Evolutionary conservation across 2,888 invertebrate species (phyloP), one percentile per base, ranked within the genome.

Genomic region (Rotaria socialis): DNA sequence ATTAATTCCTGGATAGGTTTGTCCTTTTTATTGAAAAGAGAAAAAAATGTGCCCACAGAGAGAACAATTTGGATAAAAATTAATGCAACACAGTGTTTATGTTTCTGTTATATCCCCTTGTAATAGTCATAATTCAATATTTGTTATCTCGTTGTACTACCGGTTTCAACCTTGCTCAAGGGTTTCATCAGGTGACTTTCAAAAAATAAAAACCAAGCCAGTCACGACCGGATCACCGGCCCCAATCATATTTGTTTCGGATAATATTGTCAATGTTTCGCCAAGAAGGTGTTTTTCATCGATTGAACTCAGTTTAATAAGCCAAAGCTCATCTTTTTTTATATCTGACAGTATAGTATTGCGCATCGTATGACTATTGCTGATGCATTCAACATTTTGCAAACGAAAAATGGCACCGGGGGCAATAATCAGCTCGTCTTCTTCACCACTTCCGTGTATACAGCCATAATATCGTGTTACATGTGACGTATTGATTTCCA

Each of bases 81-180:
- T 35, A 35, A 35, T 35, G 35, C 35, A 35, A 35, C 35, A 35
- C 11, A 11, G 11, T 47, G 47, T 47, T 11, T 47, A 47, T 47
- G 4, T 47, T 47, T 47, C 11, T 47, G 11, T 11, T 47, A 7
- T 11, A 47, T 11, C 47, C 7, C 11, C 47, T 47, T 11, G 7
- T 4, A 47, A 47, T 47, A 47, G 11, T 11, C 11, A 47, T 47
- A 7, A 47, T 47, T 47, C 47, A 47, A 47, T 47, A 47, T 47
- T 47, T 47, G 7, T 47, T 47, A 11, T 47, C 11, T 47, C 47
- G 7, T 47, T 47, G 47, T 47, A 11, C 47, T 16, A 43, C 74
- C 74, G 74, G 74, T 74, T 74, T 74, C 74, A 74, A 74, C 74
- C 74, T 74, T 41, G 74, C 74, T 74, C 74, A 74, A 74, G 74